A percentile compares a stretch with the other conserved stretches of the same genome.
Conservation (phyloP, 2,888 invertebrate species). For the Andrena flavipes region DNA sequence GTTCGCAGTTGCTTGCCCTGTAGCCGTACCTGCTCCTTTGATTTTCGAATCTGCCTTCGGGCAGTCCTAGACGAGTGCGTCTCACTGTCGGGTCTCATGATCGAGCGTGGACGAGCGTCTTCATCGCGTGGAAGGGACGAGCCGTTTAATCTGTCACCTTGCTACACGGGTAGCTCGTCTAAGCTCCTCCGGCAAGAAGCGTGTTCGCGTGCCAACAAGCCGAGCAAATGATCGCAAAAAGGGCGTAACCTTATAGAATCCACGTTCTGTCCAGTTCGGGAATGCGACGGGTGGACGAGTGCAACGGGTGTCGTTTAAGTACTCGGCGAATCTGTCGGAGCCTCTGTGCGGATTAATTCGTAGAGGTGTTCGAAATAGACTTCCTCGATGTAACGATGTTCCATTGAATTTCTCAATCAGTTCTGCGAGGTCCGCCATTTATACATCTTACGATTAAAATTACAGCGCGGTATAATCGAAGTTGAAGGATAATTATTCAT, state of each 20-base stretch:
- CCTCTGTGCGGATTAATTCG: too few species aligned
- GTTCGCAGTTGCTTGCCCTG: too few species aligned
- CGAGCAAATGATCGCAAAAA: conserved; percentile 68
- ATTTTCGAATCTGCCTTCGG: background rate
- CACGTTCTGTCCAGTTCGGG: conserved; percentile 73
- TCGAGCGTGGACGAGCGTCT: conserved; percentile 45
- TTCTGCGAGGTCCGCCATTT: too few species aligned
- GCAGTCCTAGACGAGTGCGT: conserved; percentile 24
- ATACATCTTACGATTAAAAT: too few species aligned
- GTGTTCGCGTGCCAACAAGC: conserved; percentile 63
- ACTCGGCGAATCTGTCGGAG: background rate
- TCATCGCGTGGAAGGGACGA: conserved; percentile 42
- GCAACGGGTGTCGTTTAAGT: conserved; percentile 12
- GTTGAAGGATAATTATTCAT: too few species aligned
- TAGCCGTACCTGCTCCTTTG: background rate
- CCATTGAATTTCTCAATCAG: too few species aligned
- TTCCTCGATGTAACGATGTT: too few species aligned
- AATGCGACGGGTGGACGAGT: conserved; percentile 59
- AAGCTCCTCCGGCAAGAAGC: conserved; percentile 48
- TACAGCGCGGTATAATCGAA: too few species aligned
- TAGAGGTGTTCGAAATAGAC: too few species aligned
- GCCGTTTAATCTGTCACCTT: conserved; percentile 56
- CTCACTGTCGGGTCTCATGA: conserved; percentile 18
- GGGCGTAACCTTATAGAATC: conserved; percentile 75
- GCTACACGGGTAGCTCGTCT: conserved; percentile 40